Percentiles rank a stretch among this genome's conserved stretches.
phyloP scores from a whole-genome alignment of 2,113 vertebrate genomes.

The Cyprinus carpio region DNA sequence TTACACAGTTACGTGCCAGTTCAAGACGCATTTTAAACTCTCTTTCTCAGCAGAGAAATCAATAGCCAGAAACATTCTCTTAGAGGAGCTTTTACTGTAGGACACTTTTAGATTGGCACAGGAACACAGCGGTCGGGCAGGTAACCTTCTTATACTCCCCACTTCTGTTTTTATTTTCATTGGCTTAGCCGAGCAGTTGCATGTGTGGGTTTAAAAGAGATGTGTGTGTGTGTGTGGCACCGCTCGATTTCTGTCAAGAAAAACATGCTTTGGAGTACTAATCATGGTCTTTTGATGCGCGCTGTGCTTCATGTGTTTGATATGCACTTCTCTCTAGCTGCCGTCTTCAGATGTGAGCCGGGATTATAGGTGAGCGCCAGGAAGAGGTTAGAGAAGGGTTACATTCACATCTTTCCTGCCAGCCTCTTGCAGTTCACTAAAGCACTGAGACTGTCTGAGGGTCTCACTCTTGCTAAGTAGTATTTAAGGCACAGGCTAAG shows the following conservation, averaged over 20 bases:
- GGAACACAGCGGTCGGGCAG: not conserved
- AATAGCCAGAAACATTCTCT: conserved; percentile 57
- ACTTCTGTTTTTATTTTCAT: not conserved
- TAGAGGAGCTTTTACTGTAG: conserved; percentile 26
- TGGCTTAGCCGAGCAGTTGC: not conserved
- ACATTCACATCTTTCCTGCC: not conserved
- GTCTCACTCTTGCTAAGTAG: not conserved
- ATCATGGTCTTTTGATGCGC: not conserved
- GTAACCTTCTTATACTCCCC: conserved; percentile 17
- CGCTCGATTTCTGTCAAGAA: not conserved
- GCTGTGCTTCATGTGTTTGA: conserved; percentile 6
- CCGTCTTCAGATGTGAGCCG: conserved; percentile 2
- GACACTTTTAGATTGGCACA: conserved; percentile 24
- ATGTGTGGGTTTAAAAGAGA: conserved; percentile 3
- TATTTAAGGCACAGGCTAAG: conserved; percentile 7
- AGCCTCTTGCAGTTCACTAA: not conserved
- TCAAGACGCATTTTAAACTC: conserved; percentile 60
- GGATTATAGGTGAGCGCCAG: conserved; percentile 25
- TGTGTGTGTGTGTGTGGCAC: conserved; percentile 17
- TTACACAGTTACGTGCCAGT: conserved; percentile 65
- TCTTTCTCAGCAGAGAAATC: conserved; percentile 62
- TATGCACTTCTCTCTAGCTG: not conserved
- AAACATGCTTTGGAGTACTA: conserved; percentile 21
- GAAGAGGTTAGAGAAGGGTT: conserved; percentile 33
- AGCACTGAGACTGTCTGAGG: not conserved